Conservation (phyloP, 2,113 vertebrate genomes). For the Peromyscus leucopus region DNA sequence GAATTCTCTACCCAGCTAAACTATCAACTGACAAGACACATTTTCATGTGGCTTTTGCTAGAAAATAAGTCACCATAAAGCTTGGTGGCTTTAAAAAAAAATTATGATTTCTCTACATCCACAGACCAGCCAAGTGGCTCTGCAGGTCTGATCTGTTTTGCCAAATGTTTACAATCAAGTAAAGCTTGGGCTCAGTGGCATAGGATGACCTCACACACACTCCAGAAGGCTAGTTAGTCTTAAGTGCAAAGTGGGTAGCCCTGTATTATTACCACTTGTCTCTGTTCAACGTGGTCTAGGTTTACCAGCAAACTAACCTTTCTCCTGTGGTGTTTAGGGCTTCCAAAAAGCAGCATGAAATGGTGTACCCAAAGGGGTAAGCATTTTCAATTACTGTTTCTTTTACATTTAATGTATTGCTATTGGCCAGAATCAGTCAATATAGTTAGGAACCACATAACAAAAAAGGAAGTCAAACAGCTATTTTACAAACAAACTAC, state of each 20-base stretch:
- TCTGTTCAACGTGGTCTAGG: not conserved
- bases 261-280: not conserved
- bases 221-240: not conserved
- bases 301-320: not conserved
- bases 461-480: not conserved
- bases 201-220: not conserved
- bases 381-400: not conserved
- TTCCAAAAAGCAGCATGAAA: not conserved
- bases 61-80: not conserved
- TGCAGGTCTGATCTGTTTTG: not conserved
- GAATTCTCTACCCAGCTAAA: constrained; percentile 29
- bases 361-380: rapidly evolving
- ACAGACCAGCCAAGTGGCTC: not conserved
- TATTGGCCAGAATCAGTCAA: not conserved
- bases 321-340: not conserved
- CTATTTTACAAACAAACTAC: not conserved
- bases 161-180: not conserved
- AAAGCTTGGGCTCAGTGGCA: not conserved
- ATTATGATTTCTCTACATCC: not conserved
- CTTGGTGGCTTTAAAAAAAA: not conserved
- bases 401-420: not conserved
- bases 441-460: not conserved
- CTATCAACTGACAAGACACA: not conserved
- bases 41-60: not conserved
- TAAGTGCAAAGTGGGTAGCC: not conserved